Evolutionary conservation across 2,888 invertebrate genomes (phyloP).

Genomic region (Apotomis betuletana): DNA sequence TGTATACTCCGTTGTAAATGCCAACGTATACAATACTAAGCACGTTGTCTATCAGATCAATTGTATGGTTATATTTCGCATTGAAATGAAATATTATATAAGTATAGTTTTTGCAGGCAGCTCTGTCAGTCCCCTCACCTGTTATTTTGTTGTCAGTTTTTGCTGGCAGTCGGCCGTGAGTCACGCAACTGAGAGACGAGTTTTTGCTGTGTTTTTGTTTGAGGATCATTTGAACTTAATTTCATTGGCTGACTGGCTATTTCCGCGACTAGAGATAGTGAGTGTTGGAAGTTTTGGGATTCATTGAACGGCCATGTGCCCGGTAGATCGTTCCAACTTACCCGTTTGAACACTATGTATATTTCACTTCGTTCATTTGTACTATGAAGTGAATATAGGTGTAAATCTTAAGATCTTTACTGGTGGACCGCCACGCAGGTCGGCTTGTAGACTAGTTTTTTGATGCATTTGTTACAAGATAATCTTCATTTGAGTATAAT

Average conservation of each 20-base stretch:
- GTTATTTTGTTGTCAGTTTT: constrained; percentile 37
- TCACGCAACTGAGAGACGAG: constrained; percentile 36
- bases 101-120: constrained; percentile 8
- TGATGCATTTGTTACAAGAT: too few relatives aligned
- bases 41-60: neutral
- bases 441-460: too few relatives aligned
- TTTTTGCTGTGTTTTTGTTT: constrained; percentile 40
- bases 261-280: constrained; percentile 5
- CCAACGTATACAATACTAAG: neutral
- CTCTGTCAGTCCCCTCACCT: constrained; percentile 35
- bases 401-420: too few relatives aligned
- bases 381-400: too few relatives aligned
- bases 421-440: too few relatives aligned
- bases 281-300: neutral
- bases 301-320: neutral
- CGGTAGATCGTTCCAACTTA: too few relatives aligned
- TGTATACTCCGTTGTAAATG: too few relatives aligned
- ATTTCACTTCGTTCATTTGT: too few relatives aligned
- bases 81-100: constrained; percentile 10
- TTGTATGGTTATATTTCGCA: neutral
- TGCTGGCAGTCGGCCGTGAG: constrained; percentile 11
- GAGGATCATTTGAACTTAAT: constrained; percentile 24
- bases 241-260: constrained; percentile 32
- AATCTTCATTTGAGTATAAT: too few relatives aligned
- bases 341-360: too few relatives aligned